Base-by-base conservation (phyloP, 2,797 vertebrate genomes). In the Micromesistius poutassou region DNA sequence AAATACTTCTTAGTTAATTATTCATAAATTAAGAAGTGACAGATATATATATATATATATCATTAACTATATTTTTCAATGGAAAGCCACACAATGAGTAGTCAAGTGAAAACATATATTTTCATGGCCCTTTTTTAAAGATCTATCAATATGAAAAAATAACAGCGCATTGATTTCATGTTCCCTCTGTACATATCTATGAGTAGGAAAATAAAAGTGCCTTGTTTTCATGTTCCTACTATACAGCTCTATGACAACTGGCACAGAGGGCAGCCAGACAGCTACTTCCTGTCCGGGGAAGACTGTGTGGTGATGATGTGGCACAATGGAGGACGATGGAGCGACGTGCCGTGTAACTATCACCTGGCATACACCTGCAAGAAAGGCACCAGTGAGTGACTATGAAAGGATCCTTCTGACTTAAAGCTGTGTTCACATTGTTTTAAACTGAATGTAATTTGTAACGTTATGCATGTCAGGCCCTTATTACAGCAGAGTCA, bases 311-410 rank as follows among this genome's bases (percentile, higher is more conserved):
- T 98, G 83, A 97, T 98, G 91, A 95, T 97, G 76, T 97, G 96
- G 96, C 96, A 97, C 0, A 95, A 99, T 0, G 93, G 92, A 0
- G 97, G 97, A 0, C 95, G 94, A 74, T 99, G 97, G 97, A 99
- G 96, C 0, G 97, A 98, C 0, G 96, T 98, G 0, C 97, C 97
- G 62, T 98, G 97, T 88, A 98, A 98, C 93, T 99, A 98, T 82
- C 97, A 98, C 89, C 94, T 99, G 0, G 93, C 97, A 76, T 99
- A 97, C 91, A 97, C 97, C 86, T 99, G 97, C 94, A 99, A 98
- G 88, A 98, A 97, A 93, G 95, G 95, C 79, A 95, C 96, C 82
- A 94, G 98, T 98, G 87, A 94, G 96, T 91, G 74, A 28, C 28
- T 13, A 30, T 40, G 33, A 13, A 12, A 12, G 33, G 36, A 40